Percentiles rank a stretch among this genome's conserved stretches.
These are phyloP conservation scores for Syngnathus typhle DNA, from an alignment of 2,113 vertebrate species.

Conservation along the genomic window DNA sequence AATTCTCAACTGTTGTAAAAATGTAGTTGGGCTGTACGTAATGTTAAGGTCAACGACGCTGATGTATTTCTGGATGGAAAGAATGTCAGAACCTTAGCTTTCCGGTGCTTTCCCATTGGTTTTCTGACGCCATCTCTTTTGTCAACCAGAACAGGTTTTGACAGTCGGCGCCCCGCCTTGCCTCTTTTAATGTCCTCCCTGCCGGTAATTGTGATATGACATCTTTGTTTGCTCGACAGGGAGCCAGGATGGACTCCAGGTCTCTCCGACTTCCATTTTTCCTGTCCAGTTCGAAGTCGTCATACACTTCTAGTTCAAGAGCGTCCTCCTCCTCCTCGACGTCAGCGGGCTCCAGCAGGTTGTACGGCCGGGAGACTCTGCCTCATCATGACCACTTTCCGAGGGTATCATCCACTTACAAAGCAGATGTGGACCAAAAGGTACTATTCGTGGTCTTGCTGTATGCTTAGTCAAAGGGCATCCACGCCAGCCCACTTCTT, in stretches of 20 bases:
- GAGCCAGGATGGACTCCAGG: slow-evolving; percentile 86
- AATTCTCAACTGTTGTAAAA: neutral
- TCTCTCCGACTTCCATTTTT: slow-evolving; percentile 83
- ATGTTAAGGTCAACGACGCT: neutral
- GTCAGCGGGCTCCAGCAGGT: slow-evolving; percentile 53
- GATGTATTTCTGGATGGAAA: neutral
- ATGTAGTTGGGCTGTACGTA: neutral
- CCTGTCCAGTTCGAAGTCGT: slow-evolving; percentile 68
- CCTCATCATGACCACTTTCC: slow-evolving; percentile 73
- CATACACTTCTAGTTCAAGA: slow-evolving; percentile 46
- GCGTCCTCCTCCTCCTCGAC: slow-evolving; percentile 29
- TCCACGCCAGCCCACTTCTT: no score
- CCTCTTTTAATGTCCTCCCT: neutral
- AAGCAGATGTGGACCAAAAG: slow-evolving; percentile 81
- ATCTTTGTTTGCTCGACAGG: slow-evolving; percentile 14
- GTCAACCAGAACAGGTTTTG: slow-evolving; percentile 1
- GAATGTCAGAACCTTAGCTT: neutral
- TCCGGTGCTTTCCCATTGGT: neutral
- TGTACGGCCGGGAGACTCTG: slow-evolving; percentile 65
- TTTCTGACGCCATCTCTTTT: neutral
- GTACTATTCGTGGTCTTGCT: slow-evolving; percentile 56
- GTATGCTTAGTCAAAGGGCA: neutral
- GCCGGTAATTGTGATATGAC: neutral
- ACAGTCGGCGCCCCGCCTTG: neutral
- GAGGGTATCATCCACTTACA: slow-evolving; percentile 75